Evolutionary conservation across 2,113 vertebrate genomes (phyloP), one percentile per base, ranked within the genome.

Genomic region (Mirounga angustirostris): DNA sequence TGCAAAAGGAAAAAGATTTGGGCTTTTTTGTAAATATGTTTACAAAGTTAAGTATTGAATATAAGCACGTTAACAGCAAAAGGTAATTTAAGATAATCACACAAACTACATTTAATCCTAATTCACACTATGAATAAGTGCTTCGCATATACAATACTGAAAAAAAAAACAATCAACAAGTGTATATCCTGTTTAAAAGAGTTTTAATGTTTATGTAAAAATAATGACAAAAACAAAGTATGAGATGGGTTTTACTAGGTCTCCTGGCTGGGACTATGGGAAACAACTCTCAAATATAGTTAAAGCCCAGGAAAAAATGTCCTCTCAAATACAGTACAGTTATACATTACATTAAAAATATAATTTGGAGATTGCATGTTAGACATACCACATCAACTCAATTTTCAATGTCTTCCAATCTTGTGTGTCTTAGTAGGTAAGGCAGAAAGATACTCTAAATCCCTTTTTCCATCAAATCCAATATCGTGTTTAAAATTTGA

Each of bases 121-220:
- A 86, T 52, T 91, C 46, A 86, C 33, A 90, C 24, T 46, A 86
- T 86, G 54, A 85, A 43, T 61, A 88, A n/a, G 13, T 61, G 59
- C 43, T 97, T 86, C 74, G 83, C 50, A 65, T 18, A 76, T 12
- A 93, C 5, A 33, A 52, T 58, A 92, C 6, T 36, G 52, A n/a
- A n/a, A 96, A 94, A 96, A 67, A 92, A 74, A 3, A n/a, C 54
- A 91, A 91, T 43, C 63, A 96, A 88, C 91, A 95, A 94, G 30
- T 95, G 26, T 28, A 80, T 36, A 86, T 58, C 22, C 26, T n/a
- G 22, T 54, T 95, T 71, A 81, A 88, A 90, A 71, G 28, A 76
- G 36, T 82, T 94, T 63, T 40, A 65, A 54, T 91, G 46, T 40
- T 82, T 82, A 86, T 50, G 87, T 84, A 14, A 91, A 90, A 94